These are phyloP conservation scores for Oxygymnocypris stewartii DNA, from an alignment of 2,113 vertebrate genomes.

Conservation along the genomic window DNA sequence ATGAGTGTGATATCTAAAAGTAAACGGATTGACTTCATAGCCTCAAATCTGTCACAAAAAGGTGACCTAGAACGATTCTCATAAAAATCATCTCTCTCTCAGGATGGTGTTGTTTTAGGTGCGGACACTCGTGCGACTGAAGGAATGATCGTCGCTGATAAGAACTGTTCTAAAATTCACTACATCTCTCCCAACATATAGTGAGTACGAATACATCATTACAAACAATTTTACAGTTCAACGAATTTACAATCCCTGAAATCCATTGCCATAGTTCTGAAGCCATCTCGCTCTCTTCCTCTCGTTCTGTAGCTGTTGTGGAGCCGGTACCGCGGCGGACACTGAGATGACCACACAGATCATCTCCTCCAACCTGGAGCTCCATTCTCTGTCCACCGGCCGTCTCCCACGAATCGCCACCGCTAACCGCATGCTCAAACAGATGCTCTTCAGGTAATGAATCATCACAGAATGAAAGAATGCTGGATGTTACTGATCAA, in stretches of 20 bases:
- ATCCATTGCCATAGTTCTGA: neutral
- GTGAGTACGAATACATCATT: constrained; percentile 74
- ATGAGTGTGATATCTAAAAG: no score
- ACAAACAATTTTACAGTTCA: neutral
- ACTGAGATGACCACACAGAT: constrained; percentile 98
- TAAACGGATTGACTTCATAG: neutral
- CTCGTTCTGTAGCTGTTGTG: constrained; percentile 83
- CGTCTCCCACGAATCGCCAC: constrained; percentile 90
- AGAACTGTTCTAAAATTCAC: constrained; percentile 99
- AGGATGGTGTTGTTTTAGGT: constrained; percentile 93
- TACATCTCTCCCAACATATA: constrained; percentile 97
- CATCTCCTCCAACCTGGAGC: constrained; percentile 97
- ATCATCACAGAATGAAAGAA: no score
- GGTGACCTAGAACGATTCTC: neutral
- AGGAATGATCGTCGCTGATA: constrained; percentile 95
- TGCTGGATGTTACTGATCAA: no score
- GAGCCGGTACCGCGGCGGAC: constrained; percentile 95
- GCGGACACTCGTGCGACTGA: constrained; percentile 95
- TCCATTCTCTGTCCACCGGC: constrained; percentile 91
- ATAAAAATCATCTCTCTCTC: neutral
- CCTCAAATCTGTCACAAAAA: neutral
- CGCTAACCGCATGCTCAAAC: constrained; percentile 95
- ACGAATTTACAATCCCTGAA: neutral
- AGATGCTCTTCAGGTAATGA: constrained; percentile 96
- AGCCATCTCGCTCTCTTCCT: neutral